Base-by-base conservation (phyloP, 2,888 invertebrate species). In the Platyscelio sp. region DNA sequence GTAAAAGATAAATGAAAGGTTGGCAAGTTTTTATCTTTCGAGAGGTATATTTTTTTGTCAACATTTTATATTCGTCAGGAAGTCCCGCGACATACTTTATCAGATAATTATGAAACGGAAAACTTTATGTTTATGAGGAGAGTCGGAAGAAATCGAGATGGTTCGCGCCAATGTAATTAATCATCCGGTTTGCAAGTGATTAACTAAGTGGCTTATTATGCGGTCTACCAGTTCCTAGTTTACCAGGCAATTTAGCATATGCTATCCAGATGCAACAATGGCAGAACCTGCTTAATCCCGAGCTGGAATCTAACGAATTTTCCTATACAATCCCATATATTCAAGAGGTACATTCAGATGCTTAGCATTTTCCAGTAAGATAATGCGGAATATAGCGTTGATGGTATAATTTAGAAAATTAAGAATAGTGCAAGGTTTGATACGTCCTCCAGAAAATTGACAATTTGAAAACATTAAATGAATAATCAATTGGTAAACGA, bases 121-220 rank as follows among this genome's bases (percentile, higher is more conserved):
- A 70, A 54, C 26, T 26, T 24, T 9, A n/a, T 24, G 40, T 70
- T 70, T 40, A 43, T 58, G 38, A 70, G 40, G 22, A 33, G 24
- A 24, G 18, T 61, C 26, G 18, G 49, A 77, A 77, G 76, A 77
- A 58, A 77, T 77, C 68, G 58, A 60, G 76, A 68, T 68, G 68
- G 76, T 27, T 38, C 22, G 51, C 49, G 1, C 26, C 4, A 38
- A 22, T n/a, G 68, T 60, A 51, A 77, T 77, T 77, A 77, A 77
- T 77, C 76, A 77, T 77, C 46, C 51, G 68, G 76, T 68, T 77
- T 77, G 60, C 68, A 68, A 77, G 76, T 77, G 60, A 77, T 77
- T 77, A 77, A 77, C 77, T 77, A 77, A 77, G 77, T 77, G 68
- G 77, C 77, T 77, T 77, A 77, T 77, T 77, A 77, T 61, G 68